Base-by-base conservation (phyloP, 2,113 vertebrate genomes). In the Lagopus leucura region DNA sequence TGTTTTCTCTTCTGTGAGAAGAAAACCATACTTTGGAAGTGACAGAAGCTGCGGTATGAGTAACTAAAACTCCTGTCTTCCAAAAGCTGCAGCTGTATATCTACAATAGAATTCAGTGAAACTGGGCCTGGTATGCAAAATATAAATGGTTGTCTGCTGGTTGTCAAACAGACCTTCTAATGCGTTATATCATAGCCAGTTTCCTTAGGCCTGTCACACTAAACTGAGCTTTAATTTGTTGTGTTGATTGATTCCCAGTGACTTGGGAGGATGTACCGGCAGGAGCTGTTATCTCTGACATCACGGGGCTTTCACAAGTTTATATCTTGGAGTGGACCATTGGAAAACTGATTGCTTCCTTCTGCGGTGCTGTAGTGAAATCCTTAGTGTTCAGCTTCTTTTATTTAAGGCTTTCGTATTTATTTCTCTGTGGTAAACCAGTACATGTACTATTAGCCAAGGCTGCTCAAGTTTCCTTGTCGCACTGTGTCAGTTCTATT, bases 321-420 rank as follows among this genome's bases (percentile, higher is more conserved):
- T 82, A 38, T 78, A 77, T 36, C 36, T 93, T 73, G 54, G 52
- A 52, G 70, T 34, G 52, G 28, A 91, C 43, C 48, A 72, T 83
- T 76, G 42, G 76, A 67, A 81, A 72, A 70, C 20, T 8, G 63
- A 74, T 94, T 67, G 54, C 72, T 92, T 96, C 60, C 38, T 84
- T 88, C 90, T 85, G 71, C 52, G 43, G 2, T 78, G 40, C 38
- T 10, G 32, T 63, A 21, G 74, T 21, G n/a, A 75, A 93, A 38
- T 88, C 34, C 61, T 80, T 66, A 42, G 32, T 1, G 2, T 89
- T 69, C 0, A 0, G 25, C 32, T 74, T 47, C 47, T 89, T 83
- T 93, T 60, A 54, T 64, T 83, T 71, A 65, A 85, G 81, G 34
- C 28, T 89, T 81, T 54, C 63, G 24, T 12, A 0, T 87, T 74